Percentiles rank a stretch among this genome's conserved stretches.
Evolutionary conservation across 2,797 vertebrate species (phyloP).

Genomic region (Channa striata): DNA sequence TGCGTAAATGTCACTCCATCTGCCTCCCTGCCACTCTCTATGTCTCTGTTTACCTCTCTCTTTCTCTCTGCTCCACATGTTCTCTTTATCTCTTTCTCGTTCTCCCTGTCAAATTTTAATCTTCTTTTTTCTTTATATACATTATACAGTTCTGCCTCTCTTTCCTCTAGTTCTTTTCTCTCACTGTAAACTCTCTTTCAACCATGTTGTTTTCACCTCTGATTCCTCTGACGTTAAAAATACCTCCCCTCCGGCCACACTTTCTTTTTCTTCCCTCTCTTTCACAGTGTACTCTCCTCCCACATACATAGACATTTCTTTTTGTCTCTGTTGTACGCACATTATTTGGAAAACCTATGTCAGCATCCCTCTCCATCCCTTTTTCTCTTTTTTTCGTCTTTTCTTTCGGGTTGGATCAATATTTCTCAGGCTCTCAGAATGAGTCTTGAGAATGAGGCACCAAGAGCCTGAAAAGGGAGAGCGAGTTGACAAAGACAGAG

Average conservation of each 20-base stretch:
- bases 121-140: conserved; percentile 1
- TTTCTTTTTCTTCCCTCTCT: not conserved
- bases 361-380: conserved; percentile 46
- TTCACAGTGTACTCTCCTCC: not conserved
- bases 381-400: conserved; percentile 18
- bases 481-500: conserved; percentile 36
- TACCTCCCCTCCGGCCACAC: too few relatives aligned
- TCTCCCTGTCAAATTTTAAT: conserved; percentile 33
- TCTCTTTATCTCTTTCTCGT: conserved; percentile 28
- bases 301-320: not conserved
- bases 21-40: conserved; percentile 58
- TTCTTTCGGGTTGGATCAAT: conserved; percentile 42
- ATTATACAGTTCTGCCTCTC: not conserved
- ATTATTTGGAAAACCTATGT: conserved; percentile 40
- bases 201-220: conserved; percentile 5
- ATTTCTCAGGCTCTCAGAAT: conserved; percentile 53
- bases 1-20: conserved; percentile 81
- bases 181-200: conserved; percentile 1
- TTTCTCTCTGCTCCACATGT: conserved; percentile 40
- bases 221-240: conserved; percentile 4
- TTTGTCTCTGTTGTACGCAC: not conserved
- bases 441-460: conserved; percentile 51
- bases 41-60: conserved; percentile 61
- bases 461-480: conserved; percentile 32
- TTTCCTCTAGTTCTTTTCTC: not conserved